These are phyloP conservation scores for Labeo rohita DNA, from an alignment of 2,113 vertebrate genomes.

Conservation along the genomic window DNA sequence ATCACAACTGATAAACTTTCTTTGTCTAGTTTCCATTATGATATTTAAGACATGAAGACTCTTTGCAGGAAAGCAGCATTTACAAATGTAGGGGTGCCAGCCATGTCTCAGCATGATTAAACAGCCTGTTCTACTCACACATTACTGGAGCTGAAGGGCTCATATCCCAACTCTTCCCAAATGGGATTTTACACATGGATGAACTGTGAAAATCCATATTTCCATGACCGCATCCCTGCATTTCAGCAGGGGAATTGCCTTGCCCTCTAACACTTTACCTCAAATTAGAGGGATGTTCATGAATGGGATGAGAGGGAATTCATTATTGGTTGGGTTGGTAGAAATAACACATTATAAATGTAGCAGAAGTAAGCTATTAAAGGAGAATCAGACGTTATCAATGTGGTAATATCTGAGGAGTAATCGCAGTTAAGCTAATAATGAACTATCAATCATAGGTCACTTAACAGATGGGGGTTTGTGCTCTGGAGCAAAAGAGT, in stretches of 20 bases:
- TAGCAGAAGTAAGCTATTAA: constrained; percentile 77
- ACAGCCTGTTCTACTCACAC: constrained; percentile 17
- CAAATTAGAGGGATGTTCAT: constrained; percentile 66
- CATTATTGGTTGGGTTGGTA: constrained; percentile 67
- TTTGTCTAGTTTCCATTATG: neutral
- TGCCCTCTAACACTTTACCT: constrained; percentile 59
- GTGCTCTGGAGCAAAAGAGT: constrained; percentile 32
- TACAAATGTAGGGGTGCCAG: neutral
- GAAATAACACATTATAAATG: constrained; percentile 75
- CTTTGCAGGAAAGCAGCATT: neutral
- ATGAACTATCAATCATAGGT: constrained; percentile 77
- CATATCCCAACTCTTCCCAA: constrained; percentile 35
- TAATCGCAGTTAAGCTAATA: constrained; percentile 75
- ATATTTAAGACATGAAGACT: neutral
- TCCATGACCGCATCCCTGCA: constrained; percentile 42
- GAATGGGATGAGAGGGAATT: constrained; percentile 60
- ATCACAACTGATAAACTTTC: neutral
- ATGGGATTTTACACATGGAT: constrained; percentile 64
- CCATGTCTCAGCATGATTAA: constrained; percentile 4
- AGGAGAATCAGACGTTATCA: constrained; percentile 72
- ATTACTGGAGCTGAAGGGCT: constrained; percentile 7
- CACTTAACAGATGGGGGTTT: constrained; percentile 67
- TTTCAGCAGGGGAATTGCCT: constrained; percentile 25
- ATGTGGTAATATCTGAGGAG: constrained; percentile 71
- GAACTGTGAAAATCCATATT: constrained; percentile 57